Conservation (phyloP, 2,888 invertebrate genomes). For the Acholoe squamosa region DNA sequence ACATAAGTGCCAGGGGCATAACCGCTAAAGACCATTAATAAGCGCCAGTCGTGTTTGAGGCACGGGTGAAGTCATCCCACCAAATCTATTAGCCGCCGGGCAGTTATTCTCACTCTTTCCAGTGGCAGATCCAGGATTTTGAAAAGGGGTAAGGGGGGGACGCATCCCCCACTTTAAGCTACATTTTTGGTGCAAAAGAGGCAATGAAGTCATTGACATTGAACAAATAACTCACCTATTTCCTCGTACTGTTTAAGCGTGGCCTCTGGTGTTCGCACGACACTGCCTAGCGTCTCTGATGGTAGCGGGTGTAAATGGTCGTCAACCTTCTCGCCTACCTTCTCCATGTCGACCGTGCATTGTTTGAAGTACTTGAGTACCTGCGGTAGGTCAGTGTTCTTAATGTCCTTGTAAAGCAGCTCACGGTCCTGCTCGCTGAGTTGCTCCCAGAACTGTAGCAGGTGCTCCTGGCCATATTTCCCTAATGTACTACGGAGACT, state of each 20-base stretch:
- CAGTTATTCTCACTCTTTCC: too few species aligned
- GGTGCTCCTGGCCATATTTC: constrained; percentile 89
- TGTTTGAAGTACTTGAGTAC: constrained; percentile 87
- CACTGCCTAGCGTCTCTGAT: constrained; percentile 90
- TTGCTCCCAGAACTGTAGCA: constrained; percentile 91
- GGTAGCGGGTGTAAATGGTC: constrained; percentile 93
- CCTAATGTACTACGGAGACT: constrained; percentile 65
- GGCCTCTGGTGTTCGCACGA: constrained; percentile 87
- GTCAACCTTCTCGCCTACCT: constrained; percentile 87
- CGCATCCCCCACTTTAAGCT: too few species aligned
- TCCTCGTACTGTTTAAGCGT: constrained; percentile 88
- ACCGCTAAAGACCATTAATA: too few species aligned
- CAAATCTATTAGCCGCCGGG: too few species aligned
- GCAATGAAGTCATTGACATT: too few species aligned
- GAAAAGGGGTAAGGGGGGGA: too few species aligned
- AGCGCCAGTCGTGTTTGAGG: too few species aligned
- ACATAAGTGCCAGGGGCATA: too few species aligned
- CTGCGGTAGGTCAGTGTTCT: constrained; percentile 88
- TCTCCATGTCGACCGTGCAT: constrained; percentile 72
- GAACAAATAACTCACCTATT: constrained; percentile 85
- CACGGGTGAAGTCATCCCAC: too few species aligned
- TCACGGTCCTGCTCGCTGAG: constrained; percentile 87
- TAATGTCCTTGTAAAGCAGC: constrained; percentile 85
- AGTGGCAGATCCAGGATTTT: too few species aligned
- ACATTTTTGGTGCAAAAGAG: too few species aligned